Conservation (phyloP, 2,888 invertebrate species). For the Merodon equestris region DNA sequence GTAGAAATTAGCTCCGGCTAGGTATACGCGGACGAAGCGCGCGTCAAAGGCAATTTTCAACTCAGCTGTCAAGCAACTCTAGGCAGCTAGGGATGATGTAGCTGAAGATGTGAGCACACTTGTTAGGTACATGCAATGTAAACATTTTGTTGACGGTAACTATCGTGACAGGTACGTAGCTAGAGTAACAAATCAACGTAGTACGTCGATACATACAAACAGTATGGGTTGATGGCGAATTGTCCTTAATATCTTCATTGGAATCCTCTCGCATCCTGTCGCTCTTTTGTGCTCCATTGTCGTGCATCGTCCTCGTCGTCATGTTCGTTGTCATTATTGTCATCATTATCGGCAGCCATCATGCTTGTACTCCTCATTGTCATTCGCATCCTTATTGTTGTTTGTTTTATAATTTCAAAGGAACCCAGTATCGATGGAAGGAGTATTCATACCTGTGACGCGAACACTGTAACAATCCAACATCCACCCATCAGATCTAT, state of each 20-base stretch:
- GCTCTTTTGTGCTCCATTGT: constrained; percentile 16
- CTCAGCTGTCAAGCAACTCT: no score
- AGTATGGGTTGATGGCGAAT: no score
- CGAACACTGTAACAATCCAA: constrained; percentile 21
- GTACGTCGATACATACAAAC: constrained; percentile 1
- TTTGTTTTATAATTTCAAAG: constrained; percentile 54
- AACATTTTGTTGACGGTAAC: no score
- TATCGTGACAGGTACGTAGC: constrained; percentile 33
- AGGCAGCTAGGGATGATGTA: no score
- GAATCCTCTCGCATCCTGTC: no score
- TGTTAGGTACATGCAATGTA: no score
- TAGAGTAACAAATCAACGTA: constrained; percentile 19
- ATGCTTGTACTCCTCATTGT: constrained; percentile 18
- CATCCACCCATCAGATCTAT: neutral
- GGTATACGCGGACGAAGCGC: neutral
- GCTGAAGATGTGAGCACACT: no score
- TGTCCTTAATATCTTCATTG: no score
- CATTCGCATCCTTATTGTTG: constrained; percentile 39
- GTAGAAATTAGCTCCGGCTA: constrained; percentile 1
- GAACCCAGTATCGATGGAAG: neutral
- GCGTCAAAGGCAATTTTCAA: neutral
- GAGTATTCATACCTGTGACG: constrained; percentile 23
- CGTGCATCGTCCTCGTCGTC: constrained; percentile 27
- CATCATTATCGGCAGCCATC: constrained; percentile 47
- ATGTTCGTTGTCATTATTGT: constrained; percentile 25